These are phyloP conservation scores for Artemisiospiza belli DNA, from an alignment of 2,113 vertebrate species.

Conservation along the genomic window DNA sequence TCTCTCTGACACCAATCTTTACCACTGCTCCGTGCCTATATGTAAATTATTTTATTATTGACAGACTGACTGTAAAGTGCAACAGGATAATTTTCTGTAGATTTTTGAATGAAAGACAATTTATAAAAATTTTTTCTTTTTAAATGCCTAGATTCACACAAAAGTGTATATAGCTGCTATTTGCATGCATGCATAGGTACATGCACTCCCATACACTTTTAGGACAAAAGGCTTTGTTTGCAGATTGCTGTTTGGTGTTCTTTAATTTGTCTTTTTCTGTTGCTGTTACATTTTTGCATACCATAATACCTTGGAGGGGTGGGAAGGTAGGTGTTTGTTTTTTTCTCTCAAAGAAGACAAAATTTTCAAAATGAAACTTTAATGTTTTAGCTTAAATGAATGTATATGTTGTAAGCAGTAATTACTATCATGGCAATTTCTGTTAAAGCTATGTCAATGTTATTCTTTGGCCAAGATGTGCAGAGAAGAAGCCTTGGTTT, in stretches of 20 bases:
- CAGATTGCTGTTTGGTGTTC: rapidly evolving
- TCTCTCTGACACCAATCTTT: background rate
- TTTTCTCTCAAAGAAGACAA: background rate
- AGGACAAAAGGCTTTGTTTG: background rate
- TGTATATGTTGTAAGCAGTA: background rate
- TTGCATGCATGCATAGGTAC: background rate
- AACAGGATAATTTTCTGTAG: background rate
- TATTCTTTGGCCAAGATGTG: background rate
- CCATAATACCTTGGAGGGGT: rapidly evolving
- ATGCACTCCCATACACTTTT: background rate
- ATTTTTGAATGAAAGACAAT: background rate
- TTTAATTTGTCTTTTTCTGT: background rate
- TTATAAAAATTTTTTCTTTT: background rate
- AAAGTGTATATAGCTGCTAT: background rate
- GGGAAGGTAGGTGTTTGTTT: rapidly evolving
- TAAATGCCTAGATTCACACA: background rate
- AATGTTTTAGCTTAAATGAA: background rate
- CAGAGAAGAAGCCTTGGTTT: background rate
- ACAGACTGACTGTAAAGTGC: background rate
- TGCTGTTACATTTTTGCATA: background rate
- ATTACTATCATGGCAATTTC: background rate
- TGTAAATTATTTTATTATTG: background rate
- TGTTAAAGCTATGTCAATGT: background rate
- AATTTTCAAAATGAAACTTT: background rate
- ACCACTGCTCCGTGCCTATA: background rate